Percentiles rank a stretch among this genome's conserved stretches.
Conservation (phyloP, 2,888 invertebrate species). For the Melanophora roralis region DNA sequence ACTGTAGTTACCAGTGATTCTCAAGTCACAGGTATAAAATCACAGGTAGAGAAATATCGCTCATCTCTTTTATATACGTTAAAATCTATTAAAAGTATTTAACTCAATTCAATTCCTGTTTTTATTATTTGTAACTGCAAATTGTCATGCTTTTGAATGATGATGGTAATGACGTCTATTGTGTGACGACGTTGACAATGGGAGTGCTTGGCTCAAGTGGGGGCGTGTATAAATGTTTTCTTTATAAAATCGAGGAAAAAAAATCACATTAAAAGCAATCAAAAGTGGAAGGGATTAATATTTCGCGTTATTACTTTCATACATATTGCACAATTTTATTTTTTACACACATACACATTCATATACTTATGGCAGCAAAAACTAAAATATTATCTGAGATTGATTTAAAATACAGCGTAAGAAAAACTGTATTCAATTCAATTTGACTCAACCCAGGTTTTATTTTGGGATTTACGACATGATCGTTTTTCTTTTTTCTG, state of each 20-base stretch:
- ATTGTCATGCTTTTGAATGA: neutral
- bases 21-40: too few species aligned
- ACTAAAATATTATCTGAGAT: neutral
- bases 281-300: conserved; percentile 21
- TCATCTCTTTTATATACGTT: too few species aligned
- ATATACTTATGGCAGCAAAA: conserved; percentile 15
- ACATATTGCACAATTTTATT: conserved; percentile 40
- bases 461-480: conserved; percentile 14
- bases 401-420: conserved; percentile 11
- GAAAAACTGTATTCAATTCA: conserved; percentile 43
- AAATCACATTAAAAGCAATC: conserved; percentile 9
- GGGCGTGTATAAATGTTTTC: conserved; percentile 38
- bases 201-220: conserved; percentile 35
- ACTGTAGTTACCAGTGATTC: too few species aligned
- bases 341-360: conserved; percentile 11
- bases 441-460: conserved; percentile 16
- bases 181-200: conserved; percentile 31
- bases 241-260: neutral
- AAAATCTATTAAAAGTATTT: conserved; percentile 41
- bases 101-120: conserved; percentile 35
- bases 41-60: too few species aligned
- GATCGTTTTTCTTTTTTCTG: conserved; percentile 1
- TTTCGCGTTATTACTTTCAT: conserved; percentile 17
- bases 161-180: conserved; percentile 30
- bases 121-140: neutral